Evolutionary conservation across 1,140 invertebrate species (phyloP).

Genomic region (Papilio polyxenes): DNA sequence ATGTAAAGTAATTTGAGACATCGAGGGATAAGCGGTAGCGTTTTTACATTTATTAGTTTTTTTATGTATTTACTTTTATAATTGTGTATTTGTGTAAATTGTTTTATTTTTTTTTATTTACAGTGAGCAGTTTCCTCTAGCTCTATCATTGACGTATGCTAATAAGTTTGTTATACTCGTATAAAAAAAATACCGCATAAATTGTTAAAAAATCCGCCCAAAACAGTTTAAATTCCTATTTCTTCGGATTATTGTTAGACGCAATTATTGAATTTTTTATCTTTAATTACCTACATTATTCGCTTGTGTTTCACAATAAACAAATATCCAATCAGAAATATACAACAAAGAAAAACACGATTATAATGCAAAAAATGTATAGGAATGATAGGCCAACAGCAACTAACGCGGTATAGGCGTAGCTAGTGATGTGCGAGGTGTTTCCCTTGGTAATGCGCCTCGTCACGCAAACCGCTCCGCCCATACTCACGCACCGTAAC

Average conservation of each 20-base stretch:
- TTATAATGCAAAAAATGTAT: conserved; percentile 8
- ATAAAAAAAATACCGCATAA: neutral
- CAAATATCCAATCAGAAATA: neutral
- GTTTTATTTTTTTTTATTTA: neutral
- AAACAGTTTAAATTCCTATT: neutral
- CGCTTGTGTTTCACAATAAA: neutral
- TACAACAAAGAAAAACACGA: neutral
- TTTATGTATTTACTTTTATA: neutral
- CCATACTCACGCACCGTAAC: conserved; percentile 66
- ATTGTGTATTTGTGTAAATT: neutral
- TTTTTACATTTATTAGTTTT: neutral
- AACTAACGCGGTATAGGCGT: conserved; percentile 68
- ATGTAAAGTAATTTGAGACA: neutral
- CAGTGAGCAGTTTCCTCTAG: neutral
- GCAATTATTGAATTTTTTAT: neutral
- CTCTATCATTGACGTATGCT: neutral
- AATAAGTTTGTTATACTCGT: neutral
- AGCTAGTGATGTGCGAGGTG: conserved; percentile 77
- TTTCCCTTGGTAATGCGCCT: conserved; percentile 70
- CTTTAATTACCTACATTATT: neutral
- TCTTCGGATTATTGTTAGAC: neutral
- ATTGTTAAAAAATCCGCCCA: neutral
- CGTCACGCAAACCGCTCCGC: conserved; percentile 74
- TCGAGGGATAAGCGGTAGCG: neutral
- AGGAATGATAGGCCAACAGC: conserved; percentile 34